A percentile compares a stretch with the other conserved stretches of the same genome.
Evolutionary conservation across 2,113 vertebrate species (phyloP).

Genomic region (Lutjanus erythropterus): DNA sequence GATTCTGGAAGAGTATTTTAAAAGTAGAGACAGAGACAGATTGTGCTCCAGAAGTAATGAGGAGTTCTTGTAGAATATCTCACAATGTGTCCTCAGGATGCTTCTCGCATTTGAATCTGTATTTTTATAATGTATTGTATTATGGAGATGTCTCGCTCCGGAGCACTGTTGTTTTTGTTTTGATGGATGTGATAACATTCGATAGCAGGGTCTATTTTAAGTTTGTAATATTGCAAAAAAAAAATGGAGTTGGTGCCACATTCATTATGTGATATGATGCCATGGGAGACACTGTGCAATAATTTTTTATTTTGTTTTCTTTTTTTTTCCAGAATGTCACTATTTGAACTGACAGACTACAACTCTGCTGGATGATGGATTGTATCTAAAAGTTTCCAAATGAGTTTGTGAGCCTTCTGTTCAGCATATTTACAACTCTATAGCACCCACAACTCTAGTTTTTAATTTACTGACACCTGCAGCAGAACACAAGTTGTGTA

Average conservation of each 20-base stretch:
- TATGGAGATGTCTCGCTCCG: conserved; percentile 1
- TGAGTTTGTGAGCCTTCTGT: conserved; percentile 18
- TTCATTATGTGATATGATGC: conserved; percentile 17
- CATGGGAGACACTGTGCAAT: conserved; percentile 16
- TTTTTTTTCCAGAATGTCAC: conserved; percentile 1
- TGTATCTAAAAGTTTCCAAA: conserved; percentile 40
- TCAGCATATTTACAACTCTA: conserved; percentile 38
- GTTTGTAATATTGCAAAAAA: conserved; percentile 16
- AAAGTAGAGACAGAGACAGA: conserved; percentile 13
- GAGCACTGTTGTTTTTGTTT: conserved; percentile 35
- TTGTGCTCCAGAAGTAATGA: conserved; percentile 18
- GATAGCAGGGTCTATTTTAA: conserved; percentile 15
- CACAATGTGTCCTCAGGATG: conserved; percentile 14
- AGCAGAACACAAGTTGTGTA: not conserved
- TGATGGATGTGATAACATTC: conserved; percentile 47
- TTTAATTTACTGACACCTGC: conserved; percentile 18
- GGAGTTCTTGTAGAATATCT: not conserved
- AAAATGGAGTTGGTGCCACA: not conserved
- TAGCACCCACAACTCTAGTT: conserved; percentile 12
- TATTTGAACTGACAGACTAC: conserved; percentile 28
- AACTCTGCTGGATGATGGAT: conserved; percentile 47
- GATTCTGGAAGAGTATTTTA: conserved; percentile 7
- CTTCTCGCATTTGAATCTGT: conserved; percentile 26
- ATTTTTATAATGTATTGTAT: conserved; percentile 12
- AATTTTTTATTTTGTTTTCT: conserved; percentile 30